Percentiles rank a stretch among this genome's conserved stretches.
phyloP scores from a whole-genome alignment of 1,140 invertebrate species.

The Drosophila ironensis region DNA sequence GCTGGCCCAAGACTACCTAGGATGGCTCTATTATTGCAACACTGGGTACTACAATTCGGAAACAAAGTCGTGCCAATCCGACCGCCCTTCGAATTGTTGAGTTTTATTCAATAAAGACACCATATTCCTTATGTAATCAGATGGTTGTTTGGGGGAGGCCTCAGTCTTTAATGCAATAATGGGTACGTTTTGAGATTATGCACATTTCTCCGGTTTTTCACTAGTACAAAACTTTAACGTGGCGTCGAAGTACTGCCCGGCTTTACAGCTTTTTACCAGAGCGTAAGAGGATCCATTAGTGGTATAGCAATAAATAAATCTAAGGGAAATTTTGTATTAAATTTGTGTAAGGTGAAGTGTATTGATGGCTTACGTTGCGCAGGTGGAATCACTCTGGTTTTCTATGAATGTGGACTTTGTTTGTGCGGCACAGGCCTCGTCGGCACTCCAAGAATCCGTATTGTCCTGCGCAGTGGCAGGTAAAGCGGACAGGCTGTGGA shows the following conservation, averaged over 20 bases:
- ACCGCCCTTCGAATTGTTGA: constrained; percentile 46
- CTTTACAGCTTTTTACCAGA: constrained; percentile 7
- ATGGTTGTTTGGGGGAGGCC: not conserved
- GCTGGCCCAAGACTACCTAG: constrained; percentile 47
- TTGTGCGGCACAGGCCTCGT: constrained; percentile 5
- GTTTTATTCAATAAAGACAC: not conserved
- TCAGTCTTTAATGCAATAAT: not conserved
- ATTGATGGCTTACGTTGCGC: constrained; percentile 40
- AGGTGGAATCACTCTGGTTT: constrained; percentile 40
- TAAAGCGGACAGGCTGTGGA: not conserved
- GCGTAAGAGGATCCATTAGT: not conserved
- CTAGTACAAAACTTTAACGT: not conserved
- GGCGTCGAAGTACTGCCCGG: not conserved
- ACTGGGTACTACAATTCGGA: constrained; percentile 46
- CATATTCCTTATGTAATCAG: not conserved
- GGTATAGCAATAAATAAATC: constrained; percentile 9
- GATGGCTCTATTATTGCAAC: constrained; percentile 55
- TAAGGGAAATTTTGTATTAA: not conserved
- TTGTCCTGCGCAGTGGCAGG: constrained; percentile 2
- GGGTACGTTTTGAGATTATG: not conserved
- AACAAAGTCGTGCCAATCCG: constrained; percentile 26
- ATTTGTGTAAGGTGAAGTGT: too few relatives aligned
- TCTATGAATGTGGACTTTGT: not conserved
- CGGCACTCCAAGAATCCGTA: constrained; percentile 14
- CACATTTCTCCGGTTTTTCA: not conserved